Base-by-base conservation (phyloP, 2,797 vertebrate genomes). In the Trichosurus vulpecula region DNA sequence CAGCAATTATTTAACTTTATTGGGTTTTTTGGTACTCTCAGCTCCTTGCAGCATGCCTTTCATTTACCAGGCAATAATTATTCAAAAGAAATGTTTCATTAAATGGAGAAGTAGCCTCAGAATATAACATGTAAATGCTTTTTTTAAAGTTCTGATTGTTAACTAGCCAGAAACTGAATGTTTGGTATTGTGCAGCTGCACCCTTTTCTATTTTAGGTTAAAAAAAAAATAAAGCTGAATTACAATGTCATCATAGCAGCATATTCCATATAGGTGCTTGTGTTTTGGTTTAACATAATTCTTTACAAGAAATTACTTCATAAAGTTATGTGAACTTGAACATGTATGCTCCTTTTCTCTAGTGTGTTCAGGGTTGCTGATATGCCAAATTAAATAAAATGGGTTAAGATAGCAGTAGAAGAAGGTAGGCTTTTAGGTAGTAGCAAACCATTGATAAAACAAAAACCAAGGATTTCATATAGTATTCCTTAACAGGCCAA, bases 401-500 rank as follows among this genome's bases (percentile, higher is more conserved):
- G 22, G 41, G 10, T 27, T 51, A 51, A 87, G 13, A 81, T 41
- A 41, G 8, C 41, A 47, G 47, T 19, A 81, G 12, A 87, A 27
- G 22, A 51, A 27, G 2, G 10, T 47, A 87, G 41, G 22, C 87
- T 47, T 87, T 93, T 94, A 74, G 29, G 1, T 12, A 51, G 1
- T 52, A 9, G 19, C 90, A 41, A 94, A 91, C 74, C 16, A 66
- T n/a, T 55, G 29, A 95, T 95, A 55, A n/a, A 53, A 31, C 41
- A 81, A 54, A 90, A 96, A 91, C 19, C 22, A 66, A 51, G 10
- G 81, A 47, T 13, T 93, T 14, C 58, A 52, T 91, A 61, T 47
- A 87, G 8, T 27, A 94, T 92, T 89, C 90, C 90, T 92, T 51
- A 95, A 19, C 95, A 90, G 51, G 13, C 90, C 52, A 96, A 0